A percentile compares a stretch with the other conserved stretches of the same genome.
Conservation (phyloP, 1,140 invertebrate species). For the Drosophila busckii region DNA sequence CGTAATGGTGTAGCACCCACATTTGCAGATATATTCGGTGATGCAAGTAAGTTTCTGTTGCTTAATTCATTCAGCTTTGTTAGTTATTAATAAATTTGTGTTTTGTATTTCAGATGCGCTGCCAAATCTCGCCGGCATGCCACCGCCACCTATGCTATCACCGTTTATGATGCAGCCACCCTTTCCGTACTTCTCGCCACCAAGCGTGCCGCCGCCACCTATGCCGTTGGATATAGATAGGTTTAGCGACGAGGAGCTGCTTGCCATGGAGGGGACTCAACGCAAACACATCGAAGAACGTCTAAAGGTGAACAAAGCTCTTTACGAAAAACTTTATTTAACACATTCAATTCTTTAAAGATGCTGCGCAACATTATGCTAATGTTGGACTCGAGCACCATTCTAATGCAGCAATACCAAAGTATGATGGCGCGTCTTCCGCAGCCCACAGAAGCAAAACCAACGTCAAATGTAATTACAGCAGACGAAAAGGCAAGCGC, state of each 20-base stretch:
- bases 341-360: constrained; percentile 26
- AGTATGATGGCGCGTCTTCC: constrained; percentile 79
- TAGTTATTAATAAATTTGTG: too few species aligned
- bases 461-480: too few species aligned
- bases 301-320: constrained; percentile 83
- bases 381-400: constrained; percentile 91
- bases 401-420: constrained; percentile 94
- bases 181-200: constrained; percentile 80
- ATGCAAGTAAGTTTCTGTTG: constrained; percentile 48
- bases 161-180: constrained; percentile 81
- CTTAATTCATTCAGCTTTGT: neutral
- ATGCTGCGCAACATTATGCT: constrained; percentile 89
- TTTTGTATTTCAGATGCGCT: constrained; percentile 30
- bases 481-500: too few species aligned
- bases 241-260: constrained; percentile 90
- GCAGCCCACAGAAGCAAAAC: constrained; percentile 25
- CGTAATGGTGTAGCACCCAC: constrained; percentile 21
- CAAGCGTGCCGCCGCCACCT: constrained; percentile 84
- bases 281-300: constrained; percentile 93
- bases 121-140: constrained; percentile 34
- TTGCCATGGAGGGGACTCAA: constrained; percentile 92
- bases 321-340: too few species aligned
- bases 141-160: constrained; percentile 59
- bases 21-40: constrained; percentile 52
- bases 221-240: constrained; percentile 87